Evolutionary conservation across 2,113 vertebrate genomes (phyloP).

Genomic region (Campylomormyrus tamandua): DNA sequence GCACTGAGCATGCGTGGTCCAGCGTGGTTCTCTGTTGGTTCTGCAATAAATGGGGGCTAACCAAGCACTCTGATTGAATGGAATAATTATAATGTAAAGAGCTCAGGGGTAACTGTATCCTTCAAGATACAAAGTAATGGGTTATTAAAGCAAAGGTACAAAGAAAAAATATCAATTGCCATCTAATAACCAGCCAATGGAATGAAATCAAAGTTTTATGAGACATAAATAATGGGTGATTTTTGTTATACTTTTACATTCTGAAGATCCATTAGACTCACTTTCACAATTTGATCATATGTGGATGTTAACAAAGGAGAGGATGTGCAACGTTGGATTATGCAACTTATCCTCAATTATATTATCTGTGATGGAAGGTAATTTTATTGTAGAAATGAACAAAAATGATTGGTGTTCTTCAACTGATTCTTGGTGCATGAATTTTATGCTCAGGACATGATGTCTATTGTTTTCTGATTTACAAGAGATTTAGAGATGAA

Average conservation of each 20-base stretch:
- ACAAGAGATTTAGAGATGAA: conserved; percentile 27
- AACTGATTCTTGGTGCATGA: background rate
- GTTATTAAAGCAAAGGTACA: background rate
- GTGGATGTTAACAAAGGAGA: background rate
- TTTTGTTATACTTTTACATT: background rate
- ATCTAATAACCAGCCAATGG: background rate
- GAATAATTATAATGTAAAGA: background rate
- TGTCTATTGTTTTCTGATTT: background rate
- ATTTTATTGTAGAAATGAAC: background rate
- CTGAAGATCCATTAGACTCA: background rate
- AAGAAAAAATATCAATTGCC: background rate
- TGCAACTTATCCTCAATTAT: background rate
- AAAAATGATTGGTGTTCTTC: background rate
- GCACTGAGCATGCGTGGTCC: background rate
- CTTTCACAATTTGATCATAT: no score
- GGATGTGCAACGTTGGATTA: background rate
- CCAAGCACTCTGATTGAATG: background rate
- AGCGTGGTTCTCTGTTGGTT: background rate
- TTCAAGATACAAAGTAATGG: background rate
- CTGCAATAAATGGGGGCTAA: background rate
- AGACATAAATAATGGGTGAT: background rate
- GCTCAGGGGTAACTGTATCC: background rate
- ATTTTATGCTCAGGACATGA: background rate
- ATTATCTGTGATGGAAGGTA: background rate
- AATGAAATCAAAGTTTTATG: background rate